Conservation (phyloP, 2,113 vertebrate genomes). For the Callopanchax toddi region DNA sequence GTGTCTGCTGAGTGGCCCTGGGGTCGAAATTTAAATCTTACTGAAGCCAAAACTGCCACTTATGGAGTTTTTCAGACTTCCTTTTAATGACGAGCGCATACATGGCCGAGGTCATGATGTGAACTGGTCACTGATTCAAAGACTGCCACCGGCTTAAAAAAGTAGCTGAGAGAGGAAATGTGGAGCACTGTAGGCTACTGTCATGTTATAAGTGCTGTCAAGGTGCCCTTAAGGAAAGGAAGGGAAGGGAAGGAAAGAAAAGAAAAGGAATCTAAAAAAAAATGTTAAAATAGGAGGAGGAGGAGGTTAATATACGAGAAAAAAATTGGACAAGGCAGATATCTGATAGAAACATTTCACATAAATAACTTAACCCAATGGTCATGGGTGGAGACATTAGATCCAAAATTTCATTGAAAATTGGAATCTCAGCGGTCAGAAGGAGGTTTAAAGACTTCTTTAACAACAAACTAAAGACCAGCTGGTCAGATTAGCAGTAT, state of each 20-base stretch:
- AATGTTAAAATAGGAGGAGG: background rate
- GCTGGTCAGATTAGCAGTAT: conserved; percentile 44
- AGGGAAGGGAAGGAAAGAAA: background rate
- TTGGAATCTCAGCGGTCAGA: conserved; percentile 10
- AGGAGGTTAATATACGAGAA: background rate
- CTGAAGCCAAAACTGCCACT: conserved; percentile 61
- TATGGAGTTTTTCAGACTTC: conserved; percentile 39
- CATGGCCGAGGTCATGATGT: conserved; percentile 33
- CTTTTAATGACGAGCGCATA: conserved; percentile 55
- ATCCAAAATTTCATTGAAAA: background rate
- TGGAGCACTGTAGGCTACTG: conserved; percentile 9
- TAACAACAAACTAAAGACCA: conserved; percentile 39
- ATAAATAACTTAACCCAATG: background rate
- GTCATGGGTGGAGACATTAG: background rate
- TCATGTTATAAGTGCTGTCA: conserved; percentile 39
- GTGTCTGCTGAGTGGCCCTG: conserved; percentile 59
- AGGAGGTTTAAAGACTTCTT: conserved; percentile 29
- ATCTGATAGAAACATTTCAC: background rate
- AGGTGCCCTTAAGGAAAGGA: conserved; percentile 62
- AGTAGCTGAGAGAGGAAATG: conserved; percentile 25
- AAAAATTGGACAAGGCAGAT: background rate
- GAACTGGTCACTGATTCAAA: conserved; percentile 58
- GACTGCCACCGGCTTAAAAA: conserved; percentile 25
- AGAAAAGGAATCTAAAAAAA: background rate
- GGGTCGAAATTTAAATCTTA: conserved; percentile 74